Conservation (phyloP, 2,888 invertebrate genomes). For the Leptinotarsa rubiginosa region DNA sequence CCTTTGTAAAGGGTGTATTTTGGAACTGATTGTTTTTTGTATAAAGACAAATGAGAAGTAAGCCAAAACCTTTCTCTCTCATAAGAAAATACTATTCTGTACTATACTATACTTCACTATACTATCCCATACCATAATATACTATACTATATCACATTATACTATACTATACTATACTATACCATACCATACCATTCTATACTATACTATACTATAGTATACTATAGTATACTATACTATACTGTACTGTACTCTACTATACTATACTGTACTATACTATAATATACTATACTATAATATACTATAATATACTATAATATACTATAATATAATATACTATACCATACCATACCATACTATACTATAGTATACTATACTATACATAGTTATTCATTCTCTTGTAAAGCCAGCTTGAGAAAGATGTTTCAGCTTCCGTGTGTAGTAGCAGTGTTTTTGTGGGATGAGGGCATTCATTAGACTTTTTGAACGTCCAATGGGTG, state of each 20-base stretch:
- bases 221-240: neutral
- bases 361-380: neutral
- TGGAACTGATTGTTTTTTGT: neutral
- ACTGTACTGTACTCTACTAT: neutral
- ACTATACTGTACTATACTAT: neutral
- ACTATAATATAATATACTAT: too few relatives aligned
- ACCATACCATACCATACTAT: neutral
- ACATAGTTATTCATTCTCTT: neutral
- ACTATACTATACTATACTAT: neutral
- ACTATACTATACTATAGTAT: neutral
- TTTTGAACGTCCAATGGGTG: too few relatives aligned
- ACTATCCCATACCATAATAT: neutral
- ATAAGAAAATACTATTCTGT: too few relatives aligned
- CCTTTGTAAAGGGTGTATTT: neutral
- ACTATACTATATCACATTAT: neutral
- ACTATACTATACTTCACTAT: neutral
- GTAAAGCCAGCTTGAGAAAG: too few relatives aligned
- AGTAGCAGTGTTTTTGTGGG: too few relatives aligned
- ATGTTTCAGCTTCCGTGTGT: too few relatives aligned
- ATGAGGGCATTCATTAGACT: too few relatives aligned
- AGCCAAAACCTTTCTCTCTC: too few relatives aligned
- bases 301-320: too few relatives aligned
- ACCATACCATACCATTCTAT: neutral
- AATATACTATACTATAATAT: neutral
- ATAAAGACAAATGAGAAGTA: too few relatives aligned